Evolutionary conservation across 92 coral and sea anemone species (phyloP).

Genomic region (Montipora capitata): DNA sequence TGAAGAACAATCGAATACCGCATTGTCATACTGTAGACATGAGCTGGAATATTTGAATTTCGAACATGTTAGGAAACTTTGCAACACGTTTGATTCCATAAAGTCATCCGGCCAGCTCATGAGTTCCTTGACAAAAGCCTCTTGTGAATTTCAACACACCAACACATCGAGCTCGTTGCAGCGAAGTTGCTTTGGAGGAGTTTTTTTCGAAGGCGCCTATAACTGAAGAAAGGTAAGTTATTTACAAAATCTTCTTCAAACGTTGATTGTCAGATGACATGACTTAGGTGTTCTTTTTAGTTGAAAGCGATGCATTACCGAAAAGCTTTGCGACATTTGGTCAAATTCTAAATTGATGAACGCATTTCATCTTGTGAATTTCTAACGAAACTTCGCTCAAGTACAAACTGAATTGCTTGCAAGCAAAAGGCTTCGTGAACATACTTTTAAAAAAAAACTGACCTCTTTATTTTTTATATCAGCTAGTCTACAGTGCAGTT

Average conservation of each 20-base stretch:
- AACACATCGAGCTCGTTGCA: not conserved
- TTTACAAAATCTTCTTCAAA: not conserved
- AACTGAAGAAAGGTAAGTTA: conserved; percentile 11
- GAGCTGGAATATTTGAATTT: conserved; percentile 9
- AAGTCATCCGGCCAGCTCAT: conserved; percentile 20
- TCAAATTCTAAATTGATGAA: no score
- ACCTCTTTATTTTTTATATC: no score
- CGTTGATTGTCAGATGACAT: not conserved
- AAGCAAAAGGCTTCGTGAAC: no score
- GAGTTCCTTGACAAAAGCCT: not conserved
- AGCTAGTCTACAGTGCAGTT: no score
- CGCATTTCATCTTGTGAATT: no score
- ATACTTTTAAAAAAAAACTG: no score
- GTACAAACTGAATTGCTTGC: no score
- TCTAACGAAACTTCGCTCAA: no score
- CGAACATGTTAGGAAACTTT: conserved; percentile 17
- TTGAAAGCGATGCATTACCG: no score
- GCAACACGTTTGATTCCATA: conserved; percentile 18
- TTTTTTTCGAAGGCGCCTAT: not conserved
- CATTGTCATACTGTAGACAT: conserved; percentile 19
- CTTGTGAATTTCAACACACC: not conserved
- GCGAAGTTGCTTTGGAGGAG: conserved; percentile 18
- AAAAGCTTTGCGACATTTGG: no score
- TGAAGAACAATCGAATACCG: not conserved
- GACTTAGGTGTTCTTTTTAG: not conserved